Evolutionary conservation across 2,888 invertebrate genomes (phyloP).

Genomic region (Sarcophaga caerulescens): DNA sequence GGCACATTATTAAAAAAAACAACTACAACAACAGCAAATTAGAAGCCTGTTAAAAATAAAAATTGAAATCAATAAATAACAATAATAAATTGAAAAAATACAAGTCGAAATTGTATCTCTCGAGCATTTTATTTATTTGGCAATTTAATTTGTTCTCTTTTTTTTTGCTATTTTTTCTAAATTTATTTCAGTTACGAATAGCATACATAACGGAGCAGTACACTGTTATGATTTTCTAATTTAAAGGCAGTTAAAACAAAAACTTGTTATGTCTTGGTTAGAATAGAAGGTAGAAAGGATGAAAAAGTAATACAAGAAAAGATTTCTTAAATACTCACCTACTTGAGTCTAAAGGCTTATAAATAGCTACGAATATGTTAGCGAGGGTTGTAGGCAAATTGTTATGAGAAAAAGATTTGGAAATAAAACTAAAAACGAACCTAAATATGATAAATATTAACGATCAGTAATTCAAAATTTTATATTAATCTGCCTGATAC

Average conservation of each 20-base stretch:
- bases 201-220: no score
- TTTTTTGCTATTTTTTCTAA: neutral
- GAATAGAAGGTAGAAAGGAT: neutral
- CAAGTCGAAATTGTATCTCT: neutral
- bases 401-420: neutral
- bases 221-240: neutral
- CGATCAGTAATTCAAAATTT: no score
- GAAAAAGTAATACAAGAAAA: neutral
- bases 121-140: neutral
- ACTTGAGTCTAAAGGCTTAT: neutral
- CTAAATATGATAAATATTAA: no score
- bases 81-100: constrained; percentile 16
- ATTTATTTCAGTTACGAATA: neutral
- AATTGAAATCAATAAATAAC: constrained; percentile 38
- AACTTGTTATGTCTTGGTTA: constrained; percentile 21
- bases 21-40: neutral
- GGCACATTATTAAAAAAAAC: constrained; percentile 19
- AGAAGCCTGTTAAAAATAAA: neutral
- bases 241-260: constrained; percentile 11
- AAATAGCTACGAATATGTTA: neutral
- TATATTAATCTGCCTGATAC: no score
- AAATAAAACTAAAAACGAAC: neutral
- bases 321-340: neutral
- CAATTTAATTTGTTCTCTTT: neutral
- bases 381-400: constrained; percentile 7